Base-by-base conservation (phyloP, 2,113 vertebrate species). In the Prunella himalayana region DNA sequence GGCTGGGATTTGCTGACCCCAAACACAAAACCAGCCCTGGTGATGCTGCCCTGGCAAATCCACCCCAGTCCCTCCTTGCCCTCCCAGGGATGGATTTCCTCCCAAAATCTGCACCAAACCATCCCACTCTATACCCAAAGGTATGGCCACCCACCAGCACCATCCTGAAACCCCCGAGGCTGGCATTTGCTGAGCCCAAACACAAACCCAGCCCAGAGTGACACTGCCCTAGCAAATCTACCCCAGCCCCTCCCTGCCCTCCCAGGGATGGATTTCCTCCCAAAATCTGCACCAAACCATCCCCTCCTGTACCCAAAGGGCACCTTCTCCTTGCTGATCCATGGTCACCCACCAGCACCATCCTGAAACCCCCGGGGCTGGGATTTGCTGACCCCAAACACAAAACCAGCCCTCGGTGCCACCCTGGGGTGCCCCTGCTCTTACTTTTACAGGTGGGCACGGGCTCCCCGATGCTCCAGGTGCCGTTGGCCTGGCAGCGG, bases 361-460 rank as follows among this genome's bases (percentile, higher is more conserved):
- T 1, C 51, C 78, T 2, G 1, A 30, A 30, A 20, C 4, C 8
- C 31, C 3, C 3, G 0, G 16, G 54, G 37, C 2, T 6, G 39
- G 22, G 0, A 13, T 50, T 10, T 14, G 2, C 44, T 7, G 35
- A 33, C 7, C 37, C 60, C 24, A 18, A 42, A n/a, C 23, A 1
- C 24, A 2, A 20, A 35, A 1, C 33, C 54, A 8, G 12, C 10
- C 13, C 20, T 0, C 7, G 11, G 0, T 0, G 28, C 39, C 59
- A 19, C 49, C n/a, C 41, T 0, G 11, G 57, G 14, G 33, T 1
- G 5, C 0, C 24, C 7, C 60, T 4, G 47, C 54, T 54, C 99
- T 99, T 97, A 99, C 99, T 99, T 84, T 98, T 98, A 30, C 99
- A 99, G 90, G 98, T 98, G 5, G 99, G 99, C 56, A 98, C 97